Evolutionary conservation across 2,888 invertebrate genomes (phyloP), one percentile per base, ranked within the genome.

Genomic region (Chalcis sispes): DNA sequence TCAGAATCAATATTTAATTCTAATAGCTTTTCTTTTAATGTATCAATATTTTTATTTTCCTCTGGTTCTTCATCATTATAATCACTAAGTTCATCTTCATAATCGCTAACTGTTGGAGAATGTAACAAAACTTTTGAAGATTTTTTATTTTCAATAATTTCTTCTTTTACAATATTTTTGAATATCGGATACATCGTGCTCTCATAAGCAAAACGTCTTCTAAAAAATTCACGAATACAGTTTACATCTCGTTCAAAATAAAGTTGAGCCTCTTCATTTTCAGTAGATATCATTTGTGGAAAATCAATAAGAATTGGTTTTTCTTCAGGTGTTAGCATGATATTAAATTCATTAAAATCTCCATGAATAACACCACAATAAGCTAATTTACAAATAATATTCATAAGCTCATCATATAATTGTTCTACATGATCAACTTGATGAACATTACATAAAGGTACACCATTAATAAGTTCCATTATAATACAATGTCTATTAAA

Each of bases 341-440:
- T 93, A 89, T 99, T 99, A 89, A 99, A 99, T 90, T 99, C 99
- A 87, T 99, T 99, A 89, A 98, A 99, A 90, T 99, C 99, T 0
- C 98, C 96, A 88, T 99, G 99, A 82, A 99, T 99, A 1, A 99
- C 96, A 0, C 99, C 99, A 84, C 95, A 94, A 90, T 96, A 95
- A 27, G 95, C 99, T 67, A 99, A 91, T 50, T 93, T 92, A 0
- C 98, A 94, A 62, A 99, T 95, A 32, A 99, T 90, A 83, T 95
- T 93, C 98, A 99, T 98, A 75, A 99, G 91, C 83, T 97, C 95
- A 83, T 97, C 97, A 86, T 98, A 99, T 0, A 99, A 90, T 1
- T 90, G 90, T 80, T 94, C 95, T 0, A 94, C 91, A 85, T 97
- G 93, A 0, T 89, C 89, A 1, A 95, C 89, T 83, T 93, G 91